Base-by-base conservation (phyloP, 2,797 vertebrate species). In the Coccyzus lansbergi region DNA sequence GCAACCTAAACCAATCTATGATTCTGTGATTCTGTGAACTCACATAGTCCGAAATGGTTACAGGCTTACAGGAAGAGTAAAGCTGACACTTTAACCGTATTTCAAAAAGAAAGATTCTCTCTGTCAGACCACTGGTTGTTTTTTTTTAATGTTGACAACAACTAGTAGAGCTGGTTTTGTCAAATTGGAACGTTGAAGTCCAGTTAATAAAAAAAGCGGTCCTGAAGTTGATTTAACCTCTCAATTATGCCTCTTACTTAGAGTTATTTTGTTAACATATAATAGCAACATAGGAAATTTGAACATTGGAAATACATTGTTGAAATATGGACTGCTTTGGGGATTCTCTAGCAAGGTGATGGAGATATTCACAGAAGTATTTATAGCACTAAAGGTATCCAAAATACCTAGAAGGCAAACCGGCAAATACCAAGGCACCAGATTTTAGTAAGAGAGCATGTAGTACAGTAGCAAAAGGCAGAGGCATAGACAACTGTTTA, bases 321-420 rank as follows among this genome's bases (percentile, higher is more conserved):
- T 75, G 40, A 68, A 71, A 52, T 44, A 36, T 60, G 4, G 19
- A 22, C 75, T 86, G 10, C 28, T 48, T 71, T 83, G 36, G 51
- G 7, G 7, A 6, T 12, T 59, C 20, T 69, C 5, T 74, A 5
- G n/a, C 34, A 63, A 4, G 0, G 0, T 60, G 52, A 15, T 84
- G 10, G 29, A 55, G 38, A 29, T 70, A 46, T 13, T 65, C 22
- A 33, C 12, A 52, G 40, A 51, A 10, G 5, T 42, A 51, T 48
- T 86, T 7, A 6, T 51, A 28, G 25, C 18, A 52, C 13, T 34
- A 36, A 21, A 42, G 18, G 4, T 55, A 34, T 55, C 29, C 34
- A 49, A 74, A 64, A 22, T 64, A 63, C 25, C 10, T 71, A 12
- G 40, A 91, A 83, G 28, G 6, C 19, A 59, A 71, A 84, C 12